Evolutionary conservation across 2,113 vertebrate genomes (phyloP).

Genomic region (Hassar affinis): DNA sequence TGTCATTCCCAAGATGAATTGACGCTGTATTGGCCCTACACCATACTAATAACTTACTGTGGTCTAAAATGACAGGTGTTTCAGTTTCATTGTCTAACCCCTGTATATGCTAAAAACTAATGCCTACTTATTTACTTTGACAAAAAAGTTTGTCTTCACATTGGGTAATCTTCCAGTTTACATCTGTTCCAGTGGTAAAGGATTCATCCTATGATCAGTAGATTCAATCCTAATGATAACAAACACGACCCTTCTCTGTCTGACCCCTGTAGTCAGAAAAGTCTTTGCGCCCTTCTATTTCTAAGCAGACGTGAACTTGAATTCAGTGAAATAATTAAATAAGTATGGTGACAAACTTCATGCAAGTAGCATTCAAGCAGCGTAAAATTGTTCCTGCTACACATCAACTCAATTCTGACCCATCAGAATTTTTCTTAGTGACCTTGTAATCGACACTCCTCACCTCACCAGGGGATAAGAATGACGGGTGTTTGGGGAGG

Average conservation of each 20-base stretch:
- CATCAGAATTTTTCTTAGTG: slow-evolving; percentile 32
- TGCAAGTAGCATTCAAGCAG: slow-evolving; percentile 9
- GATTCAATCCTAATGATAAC: neutral
- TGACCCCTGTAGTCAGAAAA: neutral
- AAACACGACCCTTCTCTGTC: neutral
- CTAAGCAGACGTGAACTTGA: neutral
- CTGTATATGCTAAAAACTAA: no score
- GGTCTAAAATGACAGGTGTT: no score
- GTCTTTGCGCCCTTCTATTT: neutral
- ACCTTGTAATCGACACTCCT: slow-evolving; percentile 41
- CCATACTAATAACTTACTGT: no score
- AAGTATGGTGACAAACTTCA: slow-evolving; percentile 23
- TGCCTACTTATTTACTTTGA: no score
- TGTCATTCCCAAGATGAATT: no score
- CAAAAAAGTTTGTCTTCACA: neutral
- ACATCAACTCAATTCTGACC: slow-evolving; percentile 37
- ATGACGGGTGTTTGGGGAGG: slow-evolving; percentile 35
- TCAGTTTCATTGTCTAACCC: no score
- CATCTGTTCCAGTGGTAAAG: neutral
- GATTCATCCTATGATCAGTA: neutral
- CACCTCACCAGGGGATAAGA: slow-evolving; percentile 24
- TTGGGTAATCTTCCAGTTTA: neutral
- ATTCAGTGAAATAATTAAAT: slow-evolving; percentile 4
- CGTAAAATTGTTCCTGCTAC: slow-evolving; percentile 54
- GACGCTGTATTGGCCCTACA: no score